A percentile compares a stretch with the other conserved stretches of the same genome.
These are phyloP conservation scores for Tachypleus tridentatus DNA, from an alignment of 1,140 invertebrate species.

Conservation along the genomic window DNA sequence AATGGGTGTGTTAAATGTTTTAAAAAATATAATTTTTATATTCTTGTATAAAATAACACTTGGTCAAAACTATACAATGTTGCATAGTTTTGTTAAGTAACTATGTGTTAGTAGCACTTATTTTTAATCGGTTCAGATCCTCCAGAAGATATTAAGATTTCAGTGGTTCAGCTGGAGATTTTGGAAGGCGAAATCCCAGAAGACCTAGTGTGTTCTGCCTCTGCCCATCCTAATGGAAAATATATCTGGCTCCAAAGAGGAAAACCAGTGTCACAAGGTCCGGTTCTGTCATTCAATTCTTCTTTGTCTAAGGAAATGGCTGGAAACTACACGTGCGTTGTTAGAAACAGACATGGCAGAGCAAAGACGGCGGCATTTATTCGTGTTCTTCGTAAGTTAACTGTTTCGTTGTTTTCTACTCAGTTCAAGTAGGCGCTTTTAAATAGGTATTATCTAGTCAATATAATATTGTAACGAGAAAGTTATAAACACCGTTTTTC, in stretches of 20 bases:
- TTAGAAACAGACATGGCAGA: slow-evolving; percentile 58
- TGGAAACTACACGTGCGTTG: slow-evolving; percentile 61
- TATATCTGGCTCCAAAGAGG: slow-evolving; percentile 21
- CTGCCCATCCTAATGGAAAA: slow-evolving; percentile 46
- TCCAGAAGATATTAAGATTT: slow-evolving; percentile 68
- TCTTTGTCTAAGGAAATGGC: slow-evolving; percentile 44
- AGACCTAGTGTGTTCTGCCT: slow-evolving; percentile 62
- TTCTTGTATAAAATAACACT: no score
- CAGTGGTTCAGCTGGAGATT: slow-evolving; percentile 55
- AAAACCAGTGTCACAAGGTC: slow-evolving; percentile 16
- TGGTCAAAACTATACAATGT: no score
- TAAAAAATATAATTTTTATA: no score
- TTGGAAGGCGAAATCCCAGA: slow-evolving; percentile 54
- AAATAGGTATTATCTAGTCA: neutral
- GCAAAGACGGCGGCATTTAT: slow-evolving; percentile 49
- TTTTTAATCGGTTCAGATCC: slow-evolving; percentile 49
- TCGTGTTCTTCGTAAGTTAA: slow-evolving; percentile 64
- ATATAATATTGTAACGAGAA: neutral
- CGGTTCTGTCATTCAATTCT: slow-evolving; percentile 35
- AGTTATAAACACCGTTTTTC: neutral
- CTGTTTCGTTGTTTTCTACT: neutral
- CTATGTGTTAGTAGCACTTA: neutral
- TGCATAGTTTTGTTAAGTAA: no score
- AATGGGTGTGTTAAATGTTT: no score
- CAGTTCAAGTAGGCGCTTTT: neutral